These are phyloP conservation scores for Parnassius orleans DNA, from an alignment of 2,888 invertebrate genomes.

Conservation along the genomic window DNA sequence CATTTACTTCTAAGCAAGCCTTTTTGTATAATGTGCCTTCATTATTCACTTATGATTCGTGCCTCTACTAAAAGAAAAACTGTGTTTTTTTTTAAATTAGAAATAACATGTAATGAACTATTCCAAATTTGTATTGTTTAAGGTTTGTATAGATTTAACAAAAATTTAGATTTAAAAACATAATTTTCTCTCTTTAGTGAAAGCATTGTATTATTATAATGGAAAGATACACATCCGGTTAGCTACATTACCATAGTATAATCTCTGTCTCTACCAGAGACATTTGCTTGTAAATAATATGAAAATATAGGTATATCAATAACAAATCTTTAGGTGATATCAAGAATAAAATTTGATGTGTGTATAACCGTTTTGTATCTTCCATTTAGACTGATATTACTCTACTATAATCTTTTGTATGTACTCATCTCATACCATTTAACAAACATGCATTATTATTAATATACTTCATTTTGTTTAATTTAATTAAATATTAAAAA, in stretches of 20 bases:
- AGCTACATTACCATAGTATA: too few species aligned
- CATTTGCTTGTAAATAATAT: too few species aligned
- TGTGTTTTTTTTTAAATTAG: slow-evolving; percentile 31
- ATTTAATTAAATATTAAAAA: too few species aligned
- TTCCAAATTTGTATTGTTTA: slow-evolving; percentile 12
- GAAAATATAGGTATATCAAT: too few species aligned
- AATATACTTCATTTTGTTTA: too few species aligned
- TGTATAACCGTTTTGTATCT: background rate
- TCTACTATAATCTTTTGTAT: slow-evolving; percentile 3
- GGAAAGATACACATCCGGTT: background rate
- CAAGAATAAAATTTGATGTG: too few species aligned
- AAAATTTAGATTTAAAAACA: too few species aligned
- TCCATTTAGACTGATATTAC: background rate
- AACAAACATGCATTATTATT: too few species aligned
- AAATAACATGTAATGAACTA: slow-evolving; percentile 23
- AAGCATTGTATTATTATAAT: background rate
- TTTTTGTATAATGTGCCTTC: slow-evolving; percentile 53
- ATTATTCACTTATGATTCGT: slow-evolving; percentile 50
- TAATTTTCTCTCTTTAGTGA: background rate
- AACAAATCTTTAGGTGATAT: too few species aligned
- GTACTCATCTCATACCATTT: background rate
- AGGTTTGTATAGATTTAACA: slow-evolving; percentile 20
- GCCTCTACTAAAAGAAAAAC: slow-evolving; percentile 42
- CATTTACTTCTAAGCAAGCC: slow-evolving; percentile 22
- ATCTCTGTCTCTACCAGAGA: too few species aligned